phyloP scores from a whole-genome alignment of 2,113 vertebrate species.

The Xenopus laevis region DNA sequence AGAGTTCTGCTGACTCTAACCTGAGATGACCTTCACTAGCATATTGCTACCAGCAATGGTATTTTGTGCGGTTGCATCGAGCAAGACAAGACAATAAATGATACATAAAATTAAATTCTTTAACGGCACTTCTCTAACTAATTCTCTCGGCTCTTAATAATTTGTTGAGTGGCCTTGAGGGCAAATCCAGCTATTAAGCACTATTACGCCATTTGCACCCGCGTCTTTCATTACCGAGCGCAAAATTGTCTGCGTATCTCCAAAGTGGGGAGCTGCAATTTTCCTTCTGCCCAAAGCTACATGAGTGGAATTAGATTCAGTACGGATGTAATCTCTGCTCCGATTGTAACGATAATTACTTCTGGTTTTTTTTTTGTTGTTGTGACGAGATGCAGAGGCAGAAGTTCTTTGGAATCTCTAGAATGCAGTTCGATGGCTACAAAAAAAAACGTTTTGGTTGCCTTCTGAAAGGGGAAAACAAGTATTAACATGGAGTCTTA shows the following conservation, averaged over 20 bases:
- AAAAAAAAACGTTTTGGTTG: too few relatives aligned
- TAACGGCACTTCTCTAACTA: too few relatives aligned
- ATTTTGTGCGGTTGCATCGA: too few relatives aligned
- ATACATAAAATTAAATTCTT: too few relatives aligned
- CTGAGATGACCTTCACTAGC: too few relatives aligned
- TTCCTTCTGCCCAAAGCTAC: conserved; percentile 12
- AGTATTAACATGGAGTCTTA: too few relatives aligned
- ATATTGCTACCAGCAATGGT: too few relatives aligned
- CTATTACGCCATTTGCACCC: conserved; percentile 47
- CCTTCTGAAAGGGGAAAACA: too few relatives aligned
- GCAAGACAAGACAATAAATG: too few relatives aligned
- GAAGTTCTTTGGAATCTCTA: neutral
- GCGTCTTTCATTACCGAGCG: conserved; percentile 23
- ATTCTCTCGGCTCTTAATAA: too few relatives aligned
- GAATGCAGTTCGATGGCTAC: too few relatives aligned
- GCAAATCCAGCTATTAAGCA: conserved; percentile 38
- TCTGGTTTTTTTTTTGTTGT: neutral
- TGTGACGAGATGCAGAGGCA: neutral
- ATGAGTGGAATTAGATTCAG: conserved; percentile 7
- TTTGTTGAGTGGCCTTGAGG: neutral
- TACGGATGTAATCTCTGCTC: neutral
- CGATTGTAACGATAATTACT: conserved; percentile 25
- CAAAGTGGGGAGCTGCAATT: conserved; percentile 5
- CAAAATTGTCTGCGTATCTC: neutral
- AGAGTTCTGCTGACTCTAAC: too few relatives aligned